phyloP scores from a whole-genome alignment of 2,113 vertebrate species.

The Corythaixoides concolor region DNA sequence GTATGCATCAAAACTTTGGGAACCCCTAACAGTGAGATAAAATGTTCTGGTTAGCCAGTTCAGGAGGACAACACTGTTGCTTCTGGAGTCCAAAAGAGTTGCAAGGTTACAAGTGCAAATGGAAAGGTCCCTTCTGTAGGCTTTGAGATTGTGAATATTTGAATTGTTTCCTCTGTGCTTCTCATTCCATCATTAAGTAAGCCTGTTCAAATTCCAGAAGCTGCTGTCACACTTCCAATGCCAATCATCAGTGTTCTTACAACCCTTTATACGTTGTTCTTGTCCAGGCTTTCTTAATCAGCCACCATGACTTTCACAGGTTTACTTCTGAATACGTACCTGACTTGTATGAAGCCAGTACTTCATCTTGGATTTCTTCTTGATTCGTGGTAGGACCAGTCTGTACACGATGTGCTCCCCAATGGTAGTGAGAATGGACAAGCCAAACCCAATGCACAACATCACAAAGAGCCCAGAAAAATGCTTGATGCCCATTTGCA shows the following conservation, averaged over 20 bases:
- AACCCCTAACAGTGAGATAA: background rate
- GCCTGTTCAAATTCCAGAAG: background rate
- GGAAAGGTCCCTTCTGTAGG: background rate
- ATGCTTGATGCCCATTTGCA: slow-evolving; percentile 98
- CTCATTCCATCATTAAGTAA: background rate
- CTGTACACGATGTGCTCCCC: slow-evolving; percentile 92
- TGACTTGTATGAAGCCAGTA: slow-evolving; percentile 99
- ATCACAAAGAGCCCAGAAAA: slow-evolving; percentile 98
- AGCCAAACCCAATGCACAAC: slow-evolving; percentile 89
- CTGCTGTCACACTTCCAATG: background rate
- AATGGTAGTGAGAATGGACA: slow-evolving; percentile 92
- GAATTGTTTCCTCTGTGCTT: background rate
- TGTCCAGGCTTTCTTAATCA: background rate
- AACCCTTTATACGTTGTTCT: background rate
- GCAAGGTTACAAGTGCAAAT: background rate
- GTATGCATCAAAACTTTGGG: background rate
- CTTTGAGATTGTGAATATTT: background rate
- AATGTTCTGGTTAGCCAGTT: background rate
- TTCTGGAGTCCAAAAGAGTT: background rate
- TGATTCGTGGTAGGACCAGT: slow-evolving; percentile 89
- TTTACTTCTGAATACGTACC: slow-evolving; percentile 65
- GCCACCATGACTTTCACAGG: background rate
- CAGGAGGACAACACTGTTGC: background rate
- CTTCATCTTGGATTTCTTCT: slow-evolving; percentile 86
- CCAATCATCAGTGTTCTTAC: background rate